phyloP scores from a whole-genome alignment of 1,140 invertebrate genomes.

The Hylaeus anthracinus region DNA sequence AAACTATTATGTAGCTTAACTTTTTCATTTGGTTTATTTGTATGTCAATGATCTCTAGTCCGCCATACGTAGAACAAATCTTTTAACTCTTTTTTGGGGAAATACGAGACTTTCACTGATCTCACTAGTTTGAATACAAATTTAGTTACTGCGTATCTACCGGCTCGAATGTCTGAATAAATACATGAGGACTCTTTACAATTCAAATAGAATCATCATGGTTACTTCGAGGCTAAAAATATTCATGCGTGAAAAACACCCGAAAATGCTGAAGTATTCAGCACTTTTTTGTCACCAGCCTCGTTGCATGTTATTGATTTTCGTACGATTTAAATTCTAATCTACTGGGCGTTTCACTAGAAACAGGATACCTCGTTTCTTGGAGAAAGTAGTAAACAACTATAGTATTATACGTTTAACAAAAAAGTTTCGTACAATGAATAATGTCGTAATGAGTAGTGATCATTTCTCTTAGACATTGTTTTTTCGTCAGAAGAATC shows the following conservation, averaged over 20 bases:
- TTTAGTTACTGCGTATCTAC: not conserved
- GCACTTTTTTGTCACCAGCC: not conserved
- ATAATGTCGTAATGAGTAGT: no score
- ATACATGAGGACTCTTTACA: constrained; percentile 10
- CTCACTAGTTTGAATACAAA: not conserved
- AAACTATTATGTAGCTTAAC: no score
- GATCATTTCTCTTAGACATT: no score
- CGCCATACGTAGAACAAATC: not conserved
- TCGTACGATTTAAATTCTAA: no score
- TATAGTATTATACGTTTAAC: no score
- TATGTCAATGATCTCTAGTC: not conserved
- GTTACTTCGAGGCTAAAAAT: not conserved
- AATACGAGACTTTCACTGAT: not conserved
- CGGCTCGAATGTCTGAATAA: constrained; percentile 22
- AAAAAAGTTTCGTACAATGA: no score
- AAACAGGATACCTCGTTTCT: no score
- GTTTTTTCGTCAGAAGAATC: no score
- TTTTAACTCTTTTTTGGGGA: not conserved
- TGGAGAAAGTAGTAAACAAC: no score
- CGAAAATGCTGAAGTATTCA: not conserved
- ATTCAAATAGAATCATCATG: constrained; percentile 15
- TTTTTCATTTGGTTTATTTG: no score
- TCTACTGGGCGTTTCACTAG: no score
- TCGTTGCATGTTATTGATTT: no score
- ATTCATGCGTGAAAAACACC: not conserved